These are phyloP conservation scores for Conopomorpha cramerella DNA, from an alignment of 1,140 invertebrate species.

Conservation along the genomic window DNA sequence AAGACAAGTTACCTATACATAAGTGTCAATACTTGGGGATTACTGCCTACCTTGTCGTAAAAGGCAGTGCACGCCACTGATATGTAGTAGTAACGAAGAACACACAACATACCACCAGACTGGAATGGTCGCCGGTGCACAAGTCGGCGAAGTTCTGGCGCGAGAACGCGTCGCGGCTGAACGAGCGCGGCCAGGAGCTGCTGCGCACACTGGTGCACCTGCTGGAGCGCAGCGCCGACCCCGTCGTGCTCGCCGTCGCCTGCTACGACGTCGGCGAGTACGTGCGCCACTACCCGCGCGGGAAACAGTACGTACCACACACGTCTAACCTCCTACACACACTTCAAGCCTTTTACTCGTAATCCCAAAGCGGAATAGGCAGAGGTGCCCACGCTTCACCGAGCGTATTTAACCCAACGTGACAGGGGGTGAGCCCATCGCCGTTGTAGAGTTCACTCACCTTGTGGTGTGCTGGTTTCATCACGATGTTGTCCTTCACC, in stretches of 20 bases:
- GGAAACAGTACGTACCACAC: slow-evolving; percentile 86
- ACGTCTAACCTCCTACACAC: no score
- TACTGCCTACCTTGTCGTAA: not conserved
- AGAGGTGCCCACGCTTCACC: no score
- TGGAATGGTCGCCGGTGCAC: slow-evolving; percentile 99
- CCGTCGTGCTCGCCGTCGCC: slow-evolving; percentile 94
- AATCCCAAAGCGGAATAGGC: no score
- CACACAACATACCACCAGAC: no score
- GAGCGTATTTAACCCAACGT: not conserved
- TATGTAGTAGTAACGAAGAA: no score
- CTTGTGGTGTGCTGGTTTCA: no score
- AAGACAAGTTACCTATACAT: not conserved
- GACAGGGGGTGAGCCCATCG: no score
- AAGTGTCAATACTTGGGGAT: not conserved
- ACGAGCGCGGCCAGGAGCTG: slow-evolving; percentile 98
- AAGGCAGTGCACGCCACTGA: no score
- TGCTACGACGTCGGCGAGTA: slow-evolving; percentile 99
- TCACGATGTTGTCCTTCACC: not conserved
- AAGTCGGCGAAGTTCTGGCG: slow-evolving; percentile 99
- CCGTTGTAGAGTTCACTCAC: no score
- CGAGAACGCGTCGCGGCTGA: slow-evolving; percentile 94
- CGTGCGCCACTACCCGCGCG: slow-evolving; percentile 98
- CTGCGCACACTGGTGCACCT: slow-evolving; percentile 92
- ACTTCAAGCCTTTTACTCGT: no score
- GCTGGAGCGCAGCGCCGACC: slow-evolving; percentile 88